Conservation (phyloP, 2,888 invertebrate species). For the Chalcosyrphus nemorum region DNA sequence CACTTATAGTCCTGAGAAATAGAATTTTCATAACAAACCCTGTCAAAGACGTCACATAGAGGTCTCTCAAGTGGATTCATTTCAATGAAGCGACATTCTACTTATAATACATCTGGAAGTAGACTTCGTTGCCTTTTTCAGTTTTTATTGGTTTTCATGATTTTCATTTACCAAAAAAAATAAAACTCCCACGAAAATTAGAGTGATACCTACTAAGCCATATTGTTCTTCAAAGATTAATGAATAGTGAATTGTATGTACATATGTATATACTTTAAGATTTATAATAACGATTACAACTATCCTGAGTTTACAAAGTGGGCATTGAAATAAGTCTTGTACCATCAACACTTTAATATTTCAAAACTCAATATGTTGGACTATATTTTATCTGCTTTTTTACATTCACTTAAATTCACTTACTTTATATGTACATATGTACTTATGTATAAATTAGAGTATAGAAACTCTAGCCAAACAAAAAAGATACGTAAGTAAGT, state of each 20-base stretch:
- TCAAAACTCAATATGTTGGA: not conserved
- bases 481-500: no score
- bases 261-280: not conserved
- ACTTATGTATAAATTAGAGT: no score
- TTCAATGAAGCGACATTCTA: not conserved
- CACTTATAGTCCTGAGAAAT: no score
- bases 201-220: not conserved
- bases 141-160: not conserved
- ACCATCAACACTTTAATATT: not conserved
- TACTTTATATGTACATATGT: not conserved
- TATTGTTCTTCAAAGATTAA: not conserved
- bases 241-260: not conserved
- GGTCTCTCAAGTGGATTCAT: not conserved
- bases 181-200: not conserved
- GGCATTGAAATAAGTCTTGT: not conserved
- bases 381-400: not conserved
- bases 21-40: no score
- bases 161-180: slow-evolving; percentile 5
- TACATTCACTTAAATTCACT: not conserved
- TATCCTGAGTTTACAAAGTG: not conserved
- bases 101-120: not conserved
- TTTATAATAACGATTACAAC: not conserved
- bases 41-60: not conserved
- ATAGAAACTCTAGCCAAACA: no score
- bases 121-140: not conserved